Evolutionary conservation across 2,888 invertebrate species (phyloP).

Genomic region (Fragum sueziense): DNA sequence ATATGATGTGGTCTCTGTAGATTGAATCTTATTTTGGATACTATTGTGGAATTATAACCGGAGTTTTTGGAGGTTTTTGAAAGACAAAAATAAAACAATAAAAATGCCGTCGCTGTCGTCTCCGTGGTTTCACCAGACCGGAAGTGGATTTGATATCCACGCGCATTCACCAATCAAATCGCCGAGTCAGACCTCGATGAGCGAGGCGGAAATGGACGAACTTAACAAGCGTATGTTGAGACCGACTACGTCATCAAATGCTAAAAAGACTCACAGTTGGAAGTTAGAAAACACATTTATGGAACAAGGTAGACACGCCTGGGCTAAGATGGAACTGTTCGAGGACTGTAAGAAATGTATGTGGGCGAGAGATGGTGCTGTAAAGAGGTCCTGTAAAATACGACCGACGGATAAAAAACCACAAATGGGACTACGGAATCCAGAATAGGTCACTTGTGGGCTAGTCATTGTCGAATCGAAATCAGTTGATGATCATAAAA

Average conservation of each 20-base stretch:
- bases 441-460: background rate
- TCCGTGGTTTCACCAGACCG: slow-evolving; percentile 74
- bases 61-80: background rate
- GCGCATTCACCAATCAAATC: slow-evolving; percentile 54
- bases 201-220: slow-evolving; percentile 66
- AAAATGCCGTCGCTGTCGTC: slow-evolving; percentile 70
- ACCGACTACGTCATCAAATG: slow-evolving; percentile 70
- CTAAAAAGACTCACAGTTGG: slow-evolving; percentile 67
- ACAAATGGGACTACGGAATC: background rate
- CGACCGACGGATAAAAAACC: slow-evolving; percentile 55
- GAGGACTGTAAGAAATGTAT: slow-evolving; percentile 75
- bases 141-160: slow-evolving; percentile 58
- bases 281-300: slow-evolving; percentile 69
- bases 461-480: background rate
- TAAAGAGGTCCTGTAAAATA: slow-evolving; percentile 69
- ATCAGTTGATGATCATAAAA: no score
- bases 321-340: slow-evolving; percentile 76
- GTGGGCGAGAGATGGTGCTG: slow-evolving; percentile 70
- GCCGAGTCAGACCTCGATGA: slow-evolving; percentile 61
- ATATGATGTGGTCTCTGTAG: no score
- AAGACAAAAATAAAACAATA: background rate
- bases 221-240: slow-evolving; percentile 64
- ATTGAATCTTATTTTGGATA: no score
- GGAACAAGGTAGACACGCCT: slow-evolving; percentile 72
- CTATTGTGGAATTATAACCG: background rate